Percentiles rank a stretch among this genome's conserved stretches.
Evolutionary conservation across 2,113 vertebrate genomes (phyloP).

Genomic region (Pseudopodoces humilis): DNA sequence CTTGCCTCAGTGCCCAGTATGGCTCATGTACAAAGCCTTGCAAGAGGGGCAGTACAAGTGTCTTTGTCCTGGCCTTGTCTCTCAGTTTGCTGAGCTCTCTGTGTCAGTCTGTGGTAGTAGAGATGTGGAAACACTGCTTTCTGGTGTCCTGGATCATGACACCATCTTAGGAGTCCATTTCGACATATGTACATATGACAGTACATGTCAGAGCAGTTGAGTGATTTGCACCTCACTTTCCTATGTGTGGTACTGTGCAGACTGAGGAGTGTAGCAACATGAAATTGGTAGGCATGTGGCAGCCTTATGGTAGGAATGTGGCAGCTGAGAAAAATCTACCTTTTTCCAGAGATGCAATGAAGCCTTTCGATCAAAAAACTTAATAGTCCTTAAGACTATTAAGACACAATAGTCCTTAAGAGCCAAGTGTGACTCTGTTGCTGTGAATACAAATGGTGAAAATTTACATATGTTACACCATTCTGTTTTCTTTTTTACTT

Average conservation of each 20-base stretch:
- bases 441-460: background rate
- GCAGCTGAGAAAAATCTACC: background rate
- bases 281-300: background rate
- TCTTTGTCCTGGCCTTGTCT: background rate
- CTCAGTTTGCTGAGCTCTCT: background rate
- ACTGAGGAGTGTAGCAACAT: rapidly evolving
- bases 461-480: background rate
- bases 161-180: rapidly evolving
- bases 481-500: background rate
- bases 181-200: background rate
- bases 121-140: background rate
- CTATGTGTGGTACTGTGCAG: background rate
- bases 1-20: background rate
- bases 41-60: background rate
- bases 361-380: background rate
- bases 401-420: background rate
- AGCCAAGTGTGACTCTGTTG: background rate
- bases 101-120: background rate
- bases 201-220: background rate
- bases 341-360: background rate
- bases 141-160: background rate
- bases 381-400: background rate
- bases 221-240: background rate
- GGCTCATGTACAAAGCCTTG: background rate
- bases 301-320: background rate